A percentile compares a stretch with the other conserved stretches of the same genome.
Evolutionary conservation across 2,113 vertebrate species (phyloP).

Genomic region (Crypturellus undulatus): DNA sequence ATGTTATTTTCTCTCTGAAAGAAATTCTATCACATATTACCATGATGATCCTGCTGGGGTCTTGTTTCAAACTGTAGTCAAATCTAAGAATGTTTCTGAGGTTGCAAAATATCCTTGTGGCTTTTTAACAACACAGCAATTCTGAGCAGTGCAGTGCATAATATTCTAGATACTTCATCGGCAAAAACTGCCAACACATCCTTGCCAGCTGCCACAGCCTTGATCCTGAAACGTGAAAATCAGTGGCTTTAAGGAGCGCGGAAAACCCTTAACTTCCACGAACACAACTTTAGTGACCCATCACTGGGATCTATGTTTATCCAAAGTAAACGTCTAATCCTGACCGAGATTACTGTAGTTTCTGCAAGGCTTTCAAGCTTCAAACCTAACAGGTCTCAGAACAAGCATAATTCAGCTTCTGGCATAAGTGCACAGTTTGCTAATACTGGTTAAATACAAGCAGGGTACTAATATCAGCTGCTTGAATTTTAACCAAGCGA

Average conservation of each 20-base stretch:
- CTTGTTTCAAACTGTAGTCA: slow-evolving; percentile 15
- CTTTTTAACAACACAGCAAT: slow-evolving; percentile 26
- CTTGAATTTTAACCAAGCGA: background rate
- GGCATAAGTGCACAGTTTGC: background rate
- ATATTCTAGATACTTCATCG: background rate
- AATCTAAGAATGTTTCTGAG: slow-evolving; percentile 26
- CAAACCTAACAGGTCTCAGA: background rate
- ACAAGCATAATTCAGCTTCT: background rate
- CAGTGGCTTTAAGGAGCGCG: background rate
- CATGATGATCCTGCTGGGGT: background rate
- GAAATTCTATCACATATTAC: background rate
- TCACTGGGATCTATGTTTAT: background rate
- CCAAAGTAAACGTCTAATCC: background rate
- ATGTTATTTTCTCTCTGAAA: slow-evolving; percentile 32
- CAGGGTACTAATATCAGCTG: background rate
- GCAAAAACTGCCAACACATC: background rate
- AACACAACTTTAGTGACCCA: background rate
- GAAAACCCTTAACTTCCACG: background rate
- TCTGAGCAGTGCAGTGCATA: background rate
- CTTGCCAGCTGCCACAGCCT: background rate
- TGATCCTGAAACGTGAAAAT: background rate
- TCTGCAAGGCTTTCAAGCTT: background rate
- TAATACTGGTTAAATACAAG: background rate
- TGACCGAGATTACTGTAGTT: background rate
- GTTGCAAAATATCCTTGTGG: background rate